Evolutionary conservation across 2,888 invertebrate species (phyloP).

Genomic region (Bibio marci): DNA sequence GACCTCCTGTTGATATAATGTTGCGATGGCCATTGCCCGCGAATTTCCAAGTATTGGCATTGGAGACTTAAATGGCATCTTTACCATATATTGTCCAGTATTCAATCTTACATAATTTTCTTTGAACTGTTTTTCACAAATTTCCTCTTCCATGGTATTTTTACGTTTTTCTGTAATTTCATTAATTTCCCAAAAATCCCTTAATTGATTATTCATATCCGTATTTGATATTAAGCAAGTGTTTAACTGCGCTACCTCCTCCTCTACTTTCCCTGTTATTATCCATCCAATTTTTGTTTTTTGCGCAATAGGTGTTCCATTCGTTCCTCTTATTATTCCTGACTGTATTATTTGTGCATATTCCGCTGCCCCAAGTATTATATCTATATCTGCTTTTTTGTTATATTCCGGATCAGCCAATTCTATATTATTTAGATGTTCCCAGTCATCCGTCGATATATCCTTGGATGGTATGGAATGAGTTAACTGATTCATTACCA

Average conservation of each 20-base stretch:
- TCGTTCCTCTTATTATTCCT: neutral
- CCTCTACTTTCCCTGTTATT: neutral
- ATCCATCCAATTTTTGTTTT: neutral
- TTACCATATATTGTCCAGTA: constrained; percentile 2
- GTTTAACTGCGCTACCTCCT: neutral
- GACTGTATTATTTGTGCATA: neutral
- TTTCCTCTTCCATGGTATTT: neutral
- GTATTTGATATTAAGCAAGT: neutral
- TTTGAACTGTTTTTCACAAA: neutral
- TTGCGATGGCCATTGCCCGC: neutral
- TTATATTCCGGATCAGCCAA: constrained; percentile 1
- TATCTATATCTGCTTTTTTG: neutral
- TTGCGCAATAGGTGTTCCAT: neutral
- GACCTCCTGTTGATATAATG: constrained; percentile 1
- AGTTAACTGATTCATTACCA: neutral
- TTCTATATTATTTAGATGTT: neutral
- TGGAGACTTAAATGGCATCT: neutral
- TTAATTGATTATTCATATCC: neutral
- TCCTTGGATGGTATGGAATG: neutral
- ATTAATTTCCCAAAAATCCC: constrained; percentile 2
- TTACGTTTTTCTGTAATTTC: neutral
- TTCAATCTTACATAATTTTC: neutral
- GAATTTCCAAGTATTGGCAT: neutral
- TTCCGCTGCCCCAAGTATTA: neutral
- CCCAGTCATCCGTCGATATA: neutral